A percentile compares a stretch with the other conserved stretches of the same genome.
phyloP scores from a whole-genome alignment of 1,140 invertebrate species.

The Zophobas morio region DNA sequence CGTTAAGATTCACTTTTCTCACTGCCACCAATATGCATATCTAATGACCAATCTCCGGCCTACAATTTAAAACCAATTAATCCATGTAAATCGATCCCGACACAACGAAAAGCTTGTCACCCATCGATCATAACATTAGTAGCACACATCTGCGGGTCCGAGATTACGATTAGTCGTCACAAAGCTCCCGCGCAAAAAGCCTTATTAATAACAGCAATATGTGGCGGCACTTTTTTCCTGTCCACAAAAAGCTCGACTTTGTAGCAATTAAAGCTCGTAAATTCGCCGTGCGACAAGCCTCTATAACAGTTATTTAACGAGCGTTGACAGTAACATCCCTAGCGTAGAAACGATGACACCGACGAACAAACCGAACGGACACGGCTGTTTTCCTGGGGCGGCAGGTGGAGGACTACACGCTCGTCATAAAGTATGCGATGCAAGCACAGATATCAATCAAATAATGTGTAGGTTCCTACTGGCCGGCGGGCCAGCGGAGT shows the following conservation, averaged over 20 bases:
- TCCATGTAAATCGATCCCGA: no score
- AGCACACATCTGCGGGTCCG: no score
- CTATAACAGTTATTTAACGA: conserved; percentile 38
- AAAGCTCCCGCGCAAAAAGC: no score
- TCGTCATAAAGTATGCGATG: conserved; percentile 52
- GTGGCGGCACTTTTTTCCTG: no score
- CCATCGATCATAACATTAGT: no score
- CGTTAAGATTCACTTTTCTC: no score
- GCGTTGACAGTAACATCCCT: conserved; percentile 50
- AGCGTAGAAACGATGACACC: conserved; percentile 43
- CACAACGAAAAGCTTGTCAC: no score
- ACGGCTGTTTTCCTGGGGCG: conserved; percentile 46
- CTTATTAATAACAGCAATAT: no score
- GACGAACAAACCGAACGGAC: conserved; percentile 36
- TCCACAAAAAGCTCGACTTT: neutral
- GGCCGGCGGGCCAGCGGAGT: conserved; percentile 25
- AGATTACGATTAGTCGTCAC: no score
- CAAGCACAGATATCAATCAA: conserved; percentile 51
- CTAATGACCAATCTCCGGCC: no score
- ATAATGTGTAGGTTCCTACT: conserved; percentile 54
- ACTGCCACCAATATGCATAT: no score
- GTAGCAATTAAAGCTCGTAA: conserved; percentile 30
- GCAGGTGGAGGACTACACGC: conserved; percentile 46
- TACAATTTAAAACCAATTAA: no score
- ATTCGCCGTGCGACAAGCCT: conserved; percentile 36